A percentile compares a stretch with the other conserved stretches of the same genome.
Evolutionary conservation across 2,888 invertebrate genomes (phyloP).

Genomic region (Stenotaenia linearis): DNA sequence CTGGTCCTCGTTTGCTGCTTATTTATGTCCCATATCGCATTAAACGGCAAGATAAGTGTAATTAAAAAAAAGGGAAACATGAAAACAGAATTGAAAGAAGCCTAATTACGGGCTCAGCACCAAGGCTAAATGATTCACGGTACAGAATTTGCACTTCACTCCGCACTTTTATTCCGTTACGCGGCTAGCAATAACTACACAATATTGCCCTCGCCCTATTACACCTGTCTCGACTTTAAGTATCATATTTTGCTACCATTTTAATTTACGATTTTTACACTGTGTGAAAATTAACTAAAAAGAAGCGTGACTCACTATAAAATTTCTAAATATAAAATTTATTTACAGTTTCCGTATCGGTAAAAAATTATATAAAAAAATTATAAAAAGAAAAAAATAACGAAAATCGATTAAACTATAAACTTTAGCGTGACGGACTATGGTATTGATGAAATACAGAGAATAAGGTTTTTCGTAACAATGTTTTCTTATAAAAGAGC

Average conservation of each 20-base stretch:
- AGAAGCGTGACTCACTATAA: too few species aligned
- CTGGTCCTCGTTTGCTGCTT: background rate
- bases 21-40: background rate
- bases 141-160: background rate
- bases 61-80: background rate
- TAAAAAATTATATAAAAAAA: too few species aligned
- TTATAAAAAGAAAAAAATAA: too few species aligned
- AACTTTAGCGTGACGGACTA: too few species aligned
- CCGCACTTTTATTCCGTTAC: background rate
- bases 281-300: background rate
- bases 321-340: too few species aligned
- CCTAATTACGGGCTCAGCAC: background rate
- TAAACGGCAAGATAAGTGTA: background rate
- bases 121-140: background rate
- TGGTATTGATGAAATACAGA: too few species aligned
- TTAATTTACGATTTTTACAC: background rate
- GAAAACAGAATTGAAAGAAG: background rate
- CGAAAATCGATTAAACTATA: too few species aligned
- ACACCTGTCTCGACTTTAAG: background rate
- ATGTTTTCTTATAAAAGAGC: too few species aligned
- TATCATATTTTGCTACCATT: background rate
- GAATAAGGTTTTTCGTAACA: too few species aligned
- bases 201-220: background rate
- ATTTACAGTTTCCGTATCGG: too few species aligned
- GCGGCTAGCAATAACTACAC: background rate